Percentiles rank a stretch among this genome's conserved stretches.
Conservation (phyloP, 2,113 vertebrate species). For the Erinaceus europaeus region DNA sequence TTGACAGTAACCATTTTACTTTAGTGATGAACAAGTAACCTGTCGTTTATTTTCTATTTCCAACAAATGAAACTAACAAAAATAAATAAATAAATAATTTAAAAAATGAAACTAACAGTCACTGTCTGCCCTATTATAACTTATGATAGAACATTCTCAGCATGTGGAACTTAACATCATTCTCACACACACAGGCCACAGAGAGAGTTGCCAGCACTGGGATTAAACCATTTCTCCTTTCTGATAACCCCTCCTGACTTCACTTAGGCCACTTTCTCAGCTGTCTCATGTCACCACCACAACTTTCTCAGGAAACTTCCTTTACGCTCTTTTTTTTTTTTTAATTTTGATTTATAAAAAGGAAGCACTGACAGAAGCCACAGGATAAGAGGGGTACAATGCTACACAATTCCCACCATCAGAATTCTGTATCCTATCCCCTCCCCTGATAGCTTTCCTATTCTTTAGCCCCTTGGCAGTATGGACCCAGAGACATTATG, state of each 20-base stretch:
- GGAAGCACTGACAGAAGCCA: too few species aligned
- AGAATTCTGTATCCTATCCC: too few species aligned
- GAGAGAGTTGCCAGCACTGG: too few species aligned
- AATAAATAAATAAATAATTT: not conserved
- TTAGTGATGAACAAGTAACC: not conserved
- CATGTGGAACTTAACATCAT: not conserved
- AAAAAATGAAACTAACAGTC: too few species aligned
- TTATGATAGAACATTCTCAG: not conserved
- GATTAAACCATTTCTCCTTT: not conserved
- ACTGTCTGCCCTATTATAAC: accelerated
- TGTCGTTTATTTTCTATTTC: not conserved
- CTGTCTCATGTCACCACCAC: not conserved
- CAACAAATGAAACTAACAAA: not conserved
- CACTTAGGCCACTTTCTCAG: too few species aligned
- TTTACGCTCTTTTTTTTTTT: not conserved
- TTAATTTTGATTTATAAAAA: too few species aligned
- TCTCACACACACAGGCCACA: not conserved
- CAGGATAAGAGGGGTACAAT: too few species aligned
- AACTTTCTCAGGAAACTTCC: not conserved
- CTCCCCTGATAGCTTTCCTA: too few species aligned
- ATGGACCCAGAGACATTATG: too few species aligned
- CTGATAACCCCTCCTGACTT: not conserved
- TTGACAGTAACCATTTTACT: not conserved
- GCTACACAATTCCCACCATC: too few species aligned
- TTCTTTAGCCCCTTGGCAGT: too few species aligned